Percentiles rank a stretch among this genome's conserved stretches.
Evolutionary conservation across 2,113 vertebrate species (phyloP).

Genomic region (Tachuris rubrigastra): DNA sequence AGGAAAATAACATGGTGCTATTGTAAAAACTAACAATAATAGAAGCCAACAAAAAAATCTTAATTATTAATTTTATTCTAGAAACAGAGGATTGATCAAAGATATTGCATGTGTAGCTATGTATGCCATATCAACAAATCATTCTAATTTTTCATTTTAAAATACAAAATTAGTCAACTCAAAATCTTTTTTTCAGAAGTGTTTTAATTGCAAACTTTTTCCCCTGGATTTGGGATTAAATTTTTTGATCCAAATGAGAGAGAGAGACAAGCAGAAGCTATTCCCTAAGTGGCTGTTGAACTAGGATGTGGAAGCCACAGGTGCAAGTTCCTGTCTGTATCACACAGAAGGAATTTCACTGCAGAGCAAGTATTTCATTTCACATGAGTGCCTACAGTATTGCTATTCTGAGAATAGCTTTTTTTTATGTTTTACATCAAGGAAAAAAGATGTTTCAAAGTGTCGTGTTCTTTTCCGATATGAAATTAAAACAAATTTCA

Average conservation of each 20-base stretch:
- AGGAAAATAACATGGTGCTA: not conserved
- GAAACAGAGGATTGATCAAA: not conserved
- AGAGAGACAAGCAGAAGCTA: not conserved
- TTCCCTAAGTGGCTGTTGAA: not conserved
- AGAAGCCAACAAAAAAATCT: not conserved
- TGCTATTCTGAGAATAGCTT: not conserved
- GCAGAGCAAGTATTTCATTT: not conserved
- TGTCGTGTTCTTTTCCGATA: not conserved
- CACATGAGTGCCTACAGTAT: constrained; percentile 34
- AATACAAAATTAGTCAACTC: not conserved
- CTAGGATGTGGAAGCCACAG: constrained; percentile 22
- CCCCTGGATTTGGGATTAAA: not conserved
- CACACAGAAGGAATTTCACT: constrained; percentile 34
- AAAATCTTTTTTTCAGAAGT: not conserved
- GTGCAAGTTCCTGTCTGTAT: constrained; percentile 29
- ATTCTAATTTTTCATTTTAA: not conserved
- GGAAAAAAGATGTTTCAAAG: not conserved
- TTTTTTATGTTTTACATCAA: not conserved
- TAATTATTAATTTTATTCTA: constrained; percentile 10
- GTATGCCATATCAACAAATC: not conserved
- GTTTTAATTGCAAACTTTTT: not conserved
- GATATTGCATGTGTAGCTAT: not conserved
- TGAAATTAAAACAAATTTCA: not conserved
- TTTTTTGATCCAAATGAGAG: not conserved
- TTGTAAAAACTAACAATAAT: not conserved